These are phyloP conservation scores for Orthonychiurus folsomi DNA, from an alignment of 2,888 invertebrate genomes.

Conservation along the genomic window DNA sequence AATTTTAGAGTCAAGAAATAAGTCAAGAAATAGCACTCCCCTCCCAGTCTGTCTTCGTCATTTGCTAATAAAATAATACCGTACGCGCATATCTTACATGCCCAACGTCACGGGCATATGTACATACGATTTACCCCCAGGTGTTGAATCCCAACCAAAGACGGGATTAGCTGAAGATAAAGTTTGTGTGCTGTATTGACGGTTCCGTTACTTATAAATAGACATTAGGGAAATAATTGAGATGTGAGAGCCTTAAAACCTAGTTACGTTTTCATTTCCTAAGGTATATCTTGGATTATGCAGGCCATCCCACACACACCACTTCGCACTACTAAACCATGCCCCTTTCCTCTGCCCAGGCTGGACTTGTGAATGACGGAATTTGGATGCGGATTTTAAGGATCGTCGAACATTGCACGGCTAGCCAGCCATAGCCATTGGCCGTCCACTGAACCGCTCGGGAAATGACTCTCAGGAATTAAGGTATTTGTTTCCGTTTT, in stretches of 20 bases:
- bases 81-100: too few relatives aligned
- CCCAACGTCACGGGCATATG: not conserved
- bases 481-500: too few relatives aligned
- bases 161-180: not conserved
- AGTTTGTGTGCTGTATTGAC: not conserved
- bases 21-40: not conserved
- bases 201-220: not conserved
- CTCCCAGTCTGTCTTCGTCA: not conserved
- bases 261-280: not conserved
- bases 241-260: constrained; percentile 1
- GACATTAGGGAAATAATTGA: not conserved
- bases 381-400: too few relatives aligned
- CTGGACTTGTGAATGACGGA: too few relatives aligned
- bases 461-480: too few relatives aligned
- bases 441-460: too few relatives aligned
- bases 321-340: too few relatives aligned
- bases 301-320: too few relatives aligned
- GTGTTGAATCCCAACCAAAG: not conserved
- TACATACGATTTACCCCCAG: too few relatives aligned
- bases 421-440: too few relatives aligned
- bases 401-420: too few relatives aligned
- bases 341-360: too few relatives aligned
- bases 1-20: not conserved
- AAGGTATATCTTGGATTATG: not conserved
- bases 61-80: not conserved